Conservation (phyloP, 1,140 invertebrate species). For the Mya arenaria region DNA sequence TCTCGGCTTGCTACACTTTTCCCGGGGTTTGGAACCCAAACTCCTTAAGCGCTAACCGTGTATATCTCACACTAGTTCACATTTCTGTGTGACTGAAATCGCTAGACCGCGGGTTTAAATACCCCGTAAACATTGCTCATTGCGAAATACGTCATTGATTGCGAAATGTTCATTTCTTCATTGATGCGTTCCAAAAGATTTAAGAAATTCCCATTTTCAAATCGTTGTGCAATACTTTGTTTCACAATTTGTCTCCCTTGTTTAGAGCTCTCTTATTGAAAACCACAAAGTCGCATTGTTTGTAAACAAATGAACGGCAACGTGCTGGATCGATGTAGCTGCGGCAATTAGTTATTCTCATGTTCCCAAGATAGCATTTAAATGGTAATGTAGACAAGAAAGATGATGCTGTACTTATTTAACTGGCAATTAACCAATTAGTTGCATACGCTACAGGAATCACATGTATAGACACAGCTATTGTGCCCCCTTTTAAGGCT, state of each 20-base stretch:
- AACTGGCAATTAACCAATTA: too few species aligned
- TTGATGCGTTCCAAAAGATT: not conserved
- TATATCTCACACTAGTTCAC: conserved; percentile 2
- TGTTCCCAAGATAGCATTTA: too few species aligned
- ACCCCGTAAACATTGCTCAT: not conserved
- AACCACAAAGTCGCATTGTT: not conserved
- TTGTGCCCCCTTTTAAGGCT: too few species aligned
- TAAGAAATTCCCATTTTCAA: not conserved
- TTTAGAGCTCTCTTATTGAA: not conserved
- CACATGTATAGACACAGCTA: too few species aligned
- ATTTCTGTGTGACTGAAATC: conserved; percentile 8
- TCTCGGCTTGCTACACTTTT: not conserved
- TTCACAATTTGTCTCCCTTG: not conserved
- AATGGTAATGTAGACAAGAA: too few species aligned
- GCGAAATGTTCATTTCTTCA: too few species aligned
- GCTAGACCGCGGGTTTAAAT: not conserved
- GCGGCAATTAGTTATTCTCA: too few species aligned
- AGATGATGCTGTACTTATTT: too few species aligned
- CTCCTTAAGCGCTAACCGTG: not conserved
- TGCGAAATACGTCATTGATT: conserved; percentile 38
- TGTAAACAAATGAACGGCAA: not conserved
- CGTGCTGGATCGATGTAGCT: too few species aligned
- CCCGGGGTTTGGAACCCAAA: not conserved
- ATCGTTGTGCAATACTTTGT: conserved; percentile 6
- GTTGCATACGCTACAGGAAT: too few species aligned